A percentile compares a stretch with the other conserved stretches of the same genome.
These are phyloP conservation scores for Neoniphon sammara DNA, from an alignment of 2,797 vertebrate genomes.

Conservation along the genomic window DNA sequence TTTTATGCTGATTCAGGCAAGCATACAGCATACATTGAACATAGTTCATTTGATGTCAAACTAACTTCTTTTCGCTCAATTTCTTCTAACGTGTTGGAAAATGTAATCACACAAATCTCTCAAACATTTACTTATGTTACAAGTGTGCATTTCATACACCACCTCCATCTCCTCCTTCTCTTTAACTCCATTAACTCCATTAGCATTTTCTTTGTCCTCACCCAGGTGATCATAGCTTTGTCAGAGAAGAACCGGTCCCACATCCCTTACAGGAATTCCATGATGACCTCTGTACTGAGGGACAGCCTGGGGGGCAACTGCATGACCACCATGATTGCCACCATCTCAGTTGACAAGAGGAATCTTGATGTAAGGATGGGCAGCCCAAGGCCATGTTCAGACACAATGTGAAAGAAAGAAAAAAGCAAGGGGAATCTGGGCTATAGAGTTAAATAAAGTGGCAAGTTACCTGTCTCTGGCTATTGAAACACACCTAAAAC, in stretches of 20 bases:
- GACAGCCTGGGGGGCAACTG: constrained; percentile 98
- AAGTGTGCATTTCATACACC: neutral
- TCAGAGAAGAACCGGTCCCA: constrained; percentile 93
- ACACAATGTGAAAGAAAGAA: neutral
- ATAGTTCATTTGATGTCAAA: neutral
- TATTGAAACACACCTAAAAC: too few relatives aligned
- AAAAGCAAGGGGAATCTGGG: neutral
- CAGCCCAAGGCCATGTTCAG: neutral
- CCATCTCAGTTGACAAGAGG: constrained; percentile 88
- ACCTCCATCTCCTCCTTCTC: neutral
- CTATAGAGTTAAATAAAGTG: neutral
- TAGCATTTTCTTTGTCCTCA: constrained; percentile 8
- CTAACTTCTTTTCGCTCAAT: neutral
- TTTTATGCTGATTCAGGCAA: neutral
- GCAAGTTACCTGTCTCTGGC: too few relatives aligned
- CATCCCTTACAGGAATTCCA: constrained; percentile 96
- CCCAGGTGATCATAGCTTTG: constrained; percentile 95
- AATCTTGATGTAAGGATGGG: constrained; percentile 87
- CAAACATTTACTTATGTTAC: neutral
- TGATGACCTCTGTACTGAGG: constrained; percentile 96
- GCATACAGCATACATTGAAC: neutral
- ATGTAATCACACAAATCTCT: constrained; percentile 1
- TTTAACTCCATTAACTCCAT: neutral
- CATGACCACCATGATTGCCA: constrained; percentile 97
- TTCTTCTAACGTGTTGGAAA: constrained; percentile 4